Percentiles rank a stretch among this genome's conserved stretches.
These are phyloP conservation scores for Clinocottus analis DNA, from an alignment of 2,113 vertebrate species.

Conservation along the genomic window DNA sequence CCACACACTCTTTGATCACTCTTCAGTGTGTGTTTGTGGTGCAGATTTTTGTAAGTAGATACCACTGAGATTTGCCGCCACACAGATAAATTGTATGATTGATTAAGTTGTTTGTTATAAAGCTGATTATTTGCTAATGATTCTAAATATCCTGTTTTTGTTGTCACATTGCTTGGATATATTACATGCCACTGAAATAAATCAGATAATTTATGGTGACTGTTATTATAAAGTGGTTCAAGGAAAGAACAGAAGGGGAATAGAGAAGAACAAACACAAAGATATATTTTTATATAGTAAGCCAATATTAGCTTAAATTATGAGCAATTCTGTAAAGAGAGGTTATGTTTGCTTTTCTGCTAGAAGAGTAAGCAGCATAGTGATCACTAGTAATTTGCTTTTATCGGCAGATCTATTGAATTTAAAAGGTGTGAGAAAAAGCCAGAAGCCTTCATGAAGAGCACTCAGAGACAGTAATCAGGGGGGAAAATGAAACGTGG, in stretches of 20 bases:
- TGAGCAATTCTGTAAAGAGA: neutral
- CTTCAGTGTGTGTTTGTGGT: slow-evolving; percentile 13
- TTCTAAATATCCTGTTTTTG: slow-evolving; percentile 21
- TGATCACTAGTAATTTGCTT: neutral
- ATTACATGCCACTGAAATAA: slow-evolving; percentile 5
- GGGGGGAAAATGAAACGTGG: slow-evolving; percentile 36
- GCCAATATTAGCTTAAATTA: neutral
- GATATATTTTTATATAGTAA: neutral
- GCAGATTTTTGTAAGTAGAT: neutral
- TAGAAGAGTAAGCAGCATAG: neutral
- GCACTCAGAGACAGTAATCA: slow-evolving; percentile 43
- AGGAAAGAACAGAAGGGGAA: neutral
- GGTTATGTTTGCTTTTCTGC: slow-evolving; percentile 7
- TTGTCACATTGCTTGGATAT: slow-evolving; percentile 13
- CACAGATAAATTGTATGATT: neutral
- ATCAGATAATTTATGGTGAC: neutral
- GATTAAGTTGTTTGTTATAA: slow-evolving; percentile 12
- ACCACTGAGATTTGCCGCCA: neutral
- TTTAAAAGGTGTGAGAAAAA: slow-evolving; percentile 37
- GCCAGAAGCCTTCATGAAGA: slow-evolving; percentile 45
- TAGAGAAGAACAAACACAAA: slow-evolving; percentile 6
- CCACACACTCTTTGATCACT: slow-evolving; percentile 17
- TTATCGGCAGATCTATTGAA: neutral
- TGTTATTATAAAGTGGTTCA: slow-evolving; percentile 13
- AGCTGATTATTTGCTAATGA: neutral